Evolutionary conservation across 2,888 invertebrate genomes (phyloP), one percentile per base, ranked within the genome.

Genomic region (Papilio elwesi): DNA sequence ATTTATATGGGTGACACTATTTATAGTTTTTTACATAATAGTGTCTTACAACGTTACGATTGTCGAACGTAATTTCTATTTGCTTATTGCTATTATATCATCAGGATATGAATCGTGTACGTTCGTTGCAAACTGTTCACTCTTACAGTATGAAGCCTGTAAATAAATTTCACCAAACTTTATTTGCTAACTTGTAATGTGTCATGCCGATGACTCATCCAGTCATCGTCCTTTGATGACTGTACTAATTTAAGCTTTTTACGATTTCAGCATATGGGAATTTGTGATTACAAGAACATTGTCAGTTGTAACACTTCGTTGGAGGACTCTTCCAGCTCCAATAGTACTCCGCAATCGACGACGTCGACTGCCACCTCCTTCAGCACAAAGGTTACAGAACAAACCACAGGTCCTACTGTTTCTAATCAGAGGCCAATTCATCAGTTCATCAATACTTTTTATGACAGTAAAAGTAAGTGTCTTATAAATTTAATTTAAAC

Each of bases 211-310:
- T 43, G 43, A 43, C 0, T 43, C 43, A 43, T 43, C 26, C 5
- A 43, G 5, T 43, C 7, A 43, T 43, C 43, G 43, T 43, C 43
- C 43, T 4, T 43, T 52, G 15, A 1, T 52, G 52, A 15, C 9
- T 52, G n/a, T 52, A 15, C 43, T 43, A 43, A 10, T 43, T 55
- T 49, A 52, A 36, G 53, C 13, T 52, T 59, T 8, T 69, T 9
- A 62, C 26, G 26, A 26, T 62, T 62, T 74, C 86, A 96, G 96
- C 87, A 90, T 67, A 85, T 95, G 6, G 95, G 95, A 48, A 94
- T 96, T 16, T 96, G 96, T 77, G 96, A 96, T 82, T 96, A 95
- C 78, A 90, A 93, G 0, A 86, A 94, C 63, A 91, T 94, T 70
- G 96, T 96, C 0, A 94, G 95, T 80, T 96, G 96, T 78, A 80